Percentiles rank a stretch among this genome's conserved stretches.
Conservation (phyloP, 2,797 vertebrate genomes). For the Heteromormyrus szaboi region DNA sequence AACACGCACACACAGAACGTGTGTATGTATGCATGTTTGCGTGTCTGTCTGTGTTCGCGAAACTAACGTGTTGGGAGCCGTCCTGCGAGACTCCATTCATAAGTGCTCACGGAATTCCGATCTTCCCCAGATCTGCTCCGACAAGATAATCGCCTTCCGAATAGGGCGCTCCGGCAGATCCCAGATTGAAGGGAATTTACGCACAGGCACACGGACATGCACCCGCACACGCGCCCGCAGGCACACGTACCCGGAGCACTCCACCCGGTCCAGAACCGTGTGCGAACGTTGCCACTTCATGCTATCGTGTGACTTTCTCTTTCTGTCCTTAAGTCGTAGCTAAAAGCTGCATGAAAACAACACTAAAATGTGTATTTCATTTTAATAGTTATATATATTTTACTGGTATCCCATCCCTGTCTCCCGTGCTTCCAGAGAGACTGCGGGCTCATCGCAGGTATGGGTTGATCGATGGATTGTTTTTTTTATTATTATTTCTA, state of each 20-base stretch:
- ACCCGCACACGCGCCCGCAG: neutral
- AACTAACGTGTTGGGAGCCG: slow-evolving; percentile 4
- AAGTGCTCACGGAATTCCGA: slow-evolving; percentile 14
- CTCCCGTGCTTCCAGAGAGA: neutral
- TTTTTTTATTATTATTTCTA: neutral
- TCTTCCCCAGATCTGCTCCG: slow-evolving; percentile 4
- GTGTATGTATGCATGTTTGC: neutral
- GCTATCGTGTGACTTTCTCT: neutral
- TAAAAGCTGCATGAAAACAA: neutral
- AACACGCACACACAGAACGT: neutral
- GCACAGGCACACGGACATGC: neutral
- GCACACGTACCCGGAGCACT: neutral
- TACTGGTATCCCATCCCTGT: neutral
- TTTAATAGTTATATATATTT: neutral
- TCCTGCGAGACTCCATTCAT: slow-evolving; percentile 3
- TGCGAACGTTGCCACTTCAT: neutral
- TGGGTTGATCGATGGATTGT: neutral
- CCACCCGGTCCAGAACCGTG: neutral
- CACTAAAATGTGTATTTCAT: neutral
- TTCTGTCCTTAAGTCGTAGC: neutral
- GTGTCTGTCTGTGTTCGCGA: neutral
- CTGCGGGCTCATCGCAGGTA: neutral
- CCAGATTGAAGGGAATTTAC: neutral
- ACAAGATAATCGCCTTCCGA: slow-evolving; percentile 14
- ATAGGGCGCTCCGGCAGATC: neutral